Percentiles rank a stretch among this genome's conserved stretches.
Conservation (phyloP, 2,797 vertebrate genomes). For the Orientallactaga sibirica region DNA sequence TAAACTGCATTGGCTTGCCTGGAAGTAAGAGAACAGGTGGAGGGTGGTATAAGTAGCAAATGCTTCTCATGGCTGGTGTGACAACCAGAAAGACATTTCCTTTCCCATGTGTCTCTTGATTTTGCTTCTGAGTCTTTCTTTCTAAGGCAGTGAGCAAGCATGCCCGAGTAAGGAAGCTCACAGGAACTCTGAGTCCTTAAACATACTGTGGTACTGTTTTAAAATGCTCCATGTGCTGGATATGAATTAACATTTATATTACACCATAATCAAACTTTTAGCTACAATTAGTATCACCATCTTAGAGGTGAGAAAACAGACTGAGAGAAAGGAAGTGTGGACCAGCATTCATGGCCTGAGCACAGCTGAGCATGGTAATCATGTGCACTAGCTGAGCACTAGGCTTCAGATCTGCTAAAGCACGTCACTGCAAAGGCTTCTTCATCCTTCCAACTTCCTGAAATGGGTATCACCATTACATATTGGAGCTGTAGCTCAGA, state of each 20-base stretch:
- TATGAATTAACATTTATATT: background rate
- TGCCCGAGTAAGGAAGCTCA: background rate
- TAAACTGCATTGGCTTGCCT: conserved; percentile 28
- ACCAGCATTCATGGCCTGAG: background rate
- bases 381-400: background rate
- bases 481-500: background rate
- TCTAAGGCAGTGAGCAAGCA: background rate
- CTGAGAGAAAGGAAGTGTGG: background rate
- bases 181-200: background rate
- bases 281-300: background rate
- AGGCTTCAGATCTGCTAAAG: background rate
- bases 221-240: background rate
- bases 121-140: background rate
- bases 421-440: background rate
- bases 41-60: background rate
- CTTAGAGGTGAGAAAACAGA: conserved; percentile 32
- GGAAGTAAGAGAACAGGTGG: background rate
- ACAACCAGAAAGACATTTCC: conserved; percentile 4
- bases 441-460: background rate
- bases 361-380: background rate
- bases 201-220: background rate
- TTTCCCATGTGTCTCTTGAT: background rate
- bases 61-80: conserved; percentile 53
- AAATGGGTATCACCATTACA: background rate
- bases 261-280: background rate